Evolutionary conservation across 53 echinoderm and acorn worm genomes (phyloP).

Genomic region (Zoroaster sp.): DNA sequence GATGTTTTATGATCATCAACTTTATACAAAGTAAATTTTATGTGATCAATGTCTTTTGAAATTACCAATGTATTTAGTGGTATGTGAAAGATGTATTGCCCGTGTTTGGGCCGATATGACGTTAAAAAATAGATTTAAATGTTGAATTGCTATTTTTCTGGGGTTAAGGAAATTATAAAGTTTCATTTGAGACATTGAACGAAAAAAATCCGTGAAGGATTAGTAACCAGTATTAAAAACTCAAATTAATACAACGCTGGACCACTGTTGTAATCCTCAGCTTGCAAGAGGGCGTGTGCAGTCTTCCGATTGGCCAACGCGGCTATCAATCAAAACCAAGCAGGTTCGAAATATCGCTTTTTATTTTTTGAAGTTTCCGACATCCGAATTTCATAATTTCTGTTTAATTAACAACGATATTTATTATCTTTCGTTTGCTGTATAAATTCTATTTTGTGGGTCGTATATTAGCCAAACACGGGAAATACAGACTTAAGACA

Average conservation of each 20-base stretch:
- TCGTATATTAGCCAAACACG: neutral
- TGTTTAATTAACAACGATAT: neutral
- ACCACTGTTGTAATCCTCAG: neutral
- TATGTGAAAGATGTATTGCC: too few species aligned
- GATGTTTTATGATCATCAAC: too few species aligned
- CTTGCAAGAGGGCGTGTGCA: too few species aligned
- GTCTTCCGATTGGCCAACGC: too few species aligned
- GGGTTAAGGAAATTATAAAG: neutral
- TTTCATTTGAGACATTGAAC: neutral
- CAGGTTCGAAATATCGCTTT: neutral
- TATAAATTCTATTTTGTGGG: too few species aligned
- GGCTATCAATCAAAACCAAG: neutral
- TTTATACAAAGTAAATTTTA: too few species aligned
- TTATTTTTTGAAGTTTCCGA: neutral
- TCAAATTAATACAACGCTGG: neutral
- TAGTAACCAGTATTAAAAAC: neutral
- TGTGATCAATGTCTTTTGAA: too few species aligned
- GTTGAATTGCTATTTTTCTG: neutral
- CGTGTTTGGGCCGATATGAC: too few species aligned
- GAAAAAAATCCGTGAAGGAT: neutral
- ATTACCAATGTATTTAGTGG: too few species aligned
- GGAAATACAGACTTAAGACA: neutral
- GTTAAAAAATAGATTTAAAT: too few species aligned
- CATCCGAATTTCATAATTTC: neutral
- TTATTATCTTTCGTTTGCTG: neutral